A percentile compares a stretch with the other conserved stretches of the same genome.
Conservation (phyloP, 2,888 invertebrate genomes). For the Meandrusa payeni region DNA sequence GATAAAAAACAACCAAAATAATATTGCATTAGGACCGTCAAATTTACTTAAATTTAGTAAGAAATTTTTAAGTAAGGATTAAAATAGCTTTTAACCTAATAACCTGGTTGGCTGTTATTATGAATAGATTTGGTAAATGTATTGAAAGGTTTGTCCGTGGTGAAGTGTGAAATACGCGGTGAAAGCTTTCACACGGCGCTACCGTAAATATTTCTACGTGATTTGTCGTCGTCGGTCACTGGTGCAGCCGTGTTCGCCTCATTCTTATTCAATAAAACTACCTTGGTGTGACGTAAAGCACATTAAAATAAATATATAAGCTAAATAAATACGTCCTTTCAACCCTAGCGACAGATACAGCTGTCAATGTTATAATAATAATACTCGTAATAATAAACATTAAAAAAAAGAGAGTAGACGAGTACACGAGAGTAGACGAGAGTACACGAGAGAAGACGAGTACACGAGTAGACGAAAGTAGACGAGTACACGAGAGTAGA, state of each 20-base stretch:
- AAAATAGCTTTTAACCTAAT: conserved; percentile 19
- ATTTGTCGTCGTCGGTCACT: conserved; percentile 23
- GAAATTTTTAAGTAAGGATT: conserved; percentile 1
- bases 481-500: too few species aligned
- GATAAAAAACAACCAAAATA: background rate
- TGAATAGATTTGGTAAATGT: conserved; percentile 26
- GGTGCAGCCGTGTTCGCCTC: conserved; percentile 22
- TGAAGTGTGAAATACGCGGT: conserved; percentile 29
- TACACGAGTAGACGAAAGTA: too few species aligned
- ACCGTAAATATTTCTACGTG: conserved; percentile 26
- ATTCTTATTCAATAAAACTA: conserved; percentile 10
- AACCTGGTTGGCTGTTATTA: conserved; percentile 16
- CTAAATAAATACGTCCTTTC: too few species aligned
- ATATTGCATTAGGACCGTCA: background rate
- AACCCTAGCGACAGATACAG: too few species aligned
- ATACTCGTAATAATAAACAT: too few species aligned
- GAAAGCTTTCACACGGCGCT: conserved; percentile 36
- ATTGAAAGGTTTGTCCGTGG: conserved; percentile 25
- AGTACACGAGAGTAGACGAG: too few species aligned
- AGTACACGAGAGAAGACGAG: too few species aligned
- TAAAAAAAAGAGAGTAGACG: too few species aligned
- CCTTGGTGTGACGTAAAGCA: too few species aligned
- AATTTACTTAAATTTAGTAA: conserved; percentile 10
- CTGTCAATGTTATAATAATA: too few species aligned
- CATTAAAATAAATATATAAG: too few species aligned